These are phyloP conservation scores for Aplocera efformata DNA, from an alignment of 2,888 invertebrate species.

Conservation along the genomic window DNA sequence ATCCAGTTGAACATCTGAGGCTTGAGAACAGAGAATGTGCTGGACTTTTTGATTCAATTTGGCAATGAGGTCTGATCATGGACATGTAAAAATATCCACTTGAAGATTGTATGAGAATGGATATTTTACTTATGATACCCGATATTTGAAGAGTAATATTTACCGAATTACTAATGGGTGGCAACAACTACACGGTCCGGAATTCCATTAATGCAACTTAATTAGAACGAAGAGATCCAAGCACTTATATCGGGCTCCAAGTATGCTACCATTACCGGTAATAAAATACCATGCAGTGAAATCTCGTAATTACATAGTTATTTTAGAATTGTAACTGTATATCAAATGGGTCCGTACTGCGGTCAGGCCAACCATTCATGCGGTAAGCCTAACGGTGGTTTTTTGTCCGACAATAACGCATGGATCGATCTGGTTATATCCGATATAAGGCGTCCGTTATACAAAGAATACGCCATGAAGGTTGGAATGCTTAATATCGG, in stretches of 20 bases:
- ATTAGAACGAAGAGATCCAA: too few relatives aligned
- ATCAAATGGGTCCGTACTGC: slow-evolving; percentile 37
- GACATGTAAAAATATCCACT: too few relatives aligned
- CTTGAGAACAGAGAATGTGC: too few relatives aligned
- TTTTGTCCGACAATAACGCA: slow-evolving; percentile 12
- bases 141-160: too few relatives aligned
- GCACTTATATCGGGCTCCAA: neutral
- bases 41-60: too few relatives aligned
- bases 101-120: too few relatives aligned
- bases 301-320: slow-evolving; percentile 40
- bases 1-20: too few relatives aligned
- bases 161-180: too few relatives aligned
- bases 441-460: slow-evolving; percentile 34
- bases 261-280: slow-evolving; percentile 4
- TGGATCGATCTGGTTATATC: slow-evolving; percentile 35
- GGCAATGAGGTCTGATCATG: too few relatives aligned
- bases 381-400: slow-evolving; percentile 48
- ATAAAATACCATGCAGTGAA: slow-evolving; percentile 26
- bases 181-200: too few relatives aligned
- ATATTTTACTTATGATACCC: too few relatives aligned
- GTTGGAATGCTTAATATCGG: slow-evolving; percentile 42
- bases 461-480: slow-evolving; percentile 39
- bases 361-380: slow-evolving; percentile 52
- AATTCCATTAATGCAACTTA: too few relatives aligned
- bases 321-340: slow-evolving; percentile 48